Conservation (phyloP, 2,797 vertebrate species). For the Onychomys arenicola region DNA sequence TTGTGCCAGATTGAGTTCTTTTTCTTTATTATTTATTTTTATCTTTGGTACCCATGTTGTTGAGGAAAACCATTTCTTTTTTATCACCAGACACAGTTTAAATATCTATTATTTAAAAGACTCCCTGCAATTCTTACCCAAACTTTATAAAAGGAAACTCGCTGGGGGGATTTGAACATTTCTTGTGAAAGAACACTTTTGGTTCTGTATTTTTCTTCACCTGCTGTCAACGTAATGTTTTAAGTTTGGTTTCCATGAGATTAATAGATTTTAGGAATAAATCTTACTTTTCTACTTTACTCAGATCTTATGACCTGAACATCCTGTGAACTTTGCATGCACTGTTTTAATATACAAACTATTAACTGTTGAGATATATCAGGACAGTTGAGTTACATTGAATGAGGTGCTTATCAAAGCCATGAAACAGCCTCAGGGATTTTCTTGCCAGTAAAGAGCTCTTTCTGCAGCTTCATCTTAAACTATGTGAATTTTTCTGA, state of each 20-base stretch:
- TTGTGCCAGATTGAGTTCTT: not conserved
- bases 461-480: conserved; percentile 28
- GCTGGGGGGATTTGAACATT: not conserved
- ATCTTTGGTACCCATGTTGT: not conserved
- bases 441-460: conserved; percentile 12
- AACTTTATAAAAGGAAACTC: not conserved
- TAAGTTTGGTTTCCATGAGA: not conserved
- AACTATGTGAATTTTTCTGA: conserved; percentile 33
- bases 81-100: not conserved
- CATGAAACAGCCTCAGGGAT: not conserved
- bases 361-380: conserved; percentile 51
- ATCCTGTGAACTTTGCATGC: conserved; percentile 22
- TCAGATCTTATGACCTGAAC: not conserved
- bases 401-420: conserved; percentile 32
- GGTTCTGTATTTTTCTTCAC: not conserved
- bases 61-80: not conserved
- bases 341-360: conserved; percentile 56
- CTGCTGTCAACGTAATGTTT: not conserved
- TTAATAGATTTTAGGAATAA: conserved; percentile 17
- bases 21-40: not conserved
- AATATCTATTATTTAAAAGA: not conserved
- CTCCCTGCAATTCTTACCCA: not conserved
- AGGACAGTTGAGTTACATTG: conserved; percentile 48
- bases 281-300: not conserved
- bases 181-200: not conserved